A percentile compares a stretch with the other conserved stretches of the same genome.
These are phyloP conservation scores for Lagopus leucura DNA, from an alignment of 2,113 vertebrate genomes.

Conservation along the genomic window DNA sequence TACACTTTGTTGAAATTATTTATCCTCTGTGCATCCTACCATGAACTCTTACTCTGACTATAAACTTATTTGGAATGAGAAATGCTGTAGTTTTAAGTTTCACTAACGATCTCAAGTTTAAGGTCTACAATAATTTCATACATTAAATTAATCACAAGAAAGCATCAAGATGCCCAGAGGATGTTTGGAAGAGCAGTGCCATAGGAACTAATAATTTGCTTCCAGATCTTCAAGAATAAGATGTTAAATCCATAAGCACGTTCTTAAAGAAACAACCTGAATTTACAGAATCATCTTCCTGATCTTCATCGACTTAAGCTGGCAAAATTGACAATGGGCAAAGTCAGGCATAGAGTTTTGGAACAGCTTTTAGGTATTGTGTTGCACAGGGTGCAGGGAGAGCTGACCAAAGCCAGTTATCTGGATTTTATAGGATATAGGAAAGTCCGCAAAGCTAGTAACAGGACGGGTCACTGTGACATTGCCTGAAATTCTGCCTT, in stretches of 20 bases:
- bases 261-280: not conserved
- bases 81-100: not conserved
- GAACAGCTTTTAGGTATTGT: accelerated
- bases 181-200: not conserved
- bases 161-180: not conserved
- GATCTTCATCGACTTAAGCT: not conserved
- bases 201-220: not conserved
- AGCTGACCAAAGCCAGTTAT: not conserved
- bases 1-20: not conserved
- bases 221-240: not conserved
- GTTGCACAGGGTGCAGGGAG: not conserved
- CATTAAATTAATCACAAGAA: not conserved
- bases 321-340: not conserved
- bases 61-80: not conserved
- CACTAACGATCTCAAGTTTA: not conserved
- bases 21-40: not conserved
- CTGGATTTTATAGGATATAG: not conserved
- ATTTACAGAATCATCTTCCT: not conserved
- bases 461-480: not conserved
- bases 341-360: not conserved
- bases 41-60: not conserved
- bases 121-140: not conserved
- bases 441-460: not conserved
- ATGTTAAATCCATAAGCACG: not conserved
- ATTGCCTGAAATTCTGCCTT: not conserved